Percentiles rank a stretch among this genome's conserved stretches.
These are phyloP conservation scores for Phenacoccus solenopsis DNA, from an alignment of 1,140 invertebrate genomes.

Conservation along the genomic window DNA sequence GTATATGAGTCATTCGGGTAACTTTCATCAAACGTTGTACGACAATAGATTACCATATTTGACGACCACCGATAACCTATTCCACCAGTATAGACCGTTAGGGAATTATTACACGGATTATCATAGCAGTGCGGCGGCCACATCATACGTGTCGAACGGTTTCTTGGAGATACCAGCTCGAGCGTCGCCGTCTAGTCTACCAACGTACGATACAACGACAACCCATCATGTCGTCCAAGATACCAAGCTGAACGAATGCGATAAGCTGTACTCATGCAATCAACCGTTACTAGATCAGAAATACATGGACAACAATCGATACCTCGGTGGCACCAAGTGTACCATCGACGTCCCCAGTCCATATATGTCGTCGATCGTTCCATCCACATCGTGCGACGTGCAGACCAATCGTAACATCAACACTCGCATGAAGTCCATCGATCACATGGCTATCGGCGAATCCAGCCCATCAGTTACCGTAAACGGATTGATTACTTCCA, in stretches of 20 bases:
- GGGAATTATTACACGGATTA: slow-evolving; percentile 66
- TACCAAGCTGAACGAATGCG: slow-evolving; percentile 31
- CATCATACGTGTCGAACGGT: slow-evolving; percentile 61
- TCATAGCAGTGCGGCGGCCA: slow-evolving; percentile 43
- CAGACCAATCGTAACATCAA: slow-evolving; percentile 19
- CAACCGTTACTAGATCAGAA: slow-evolving; percentile 29
- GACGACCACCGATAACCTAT: slow-evolving; percentile 63
- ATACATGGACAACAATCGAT: slow-evolving; percentile 38
- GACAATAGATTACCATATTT: slow-evolving; percentile 53
- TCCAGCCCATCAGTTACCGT: slow-evolving; percentile 32
- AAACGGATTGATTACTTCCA: slow-evolving; percentile 46
- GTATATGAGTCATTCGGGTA: slow-evolving; percentile 59
- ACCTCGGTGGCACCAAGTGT: slow-evolving; percentile 34
- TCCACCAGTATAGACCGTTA: slow-evolving; percentile 57
- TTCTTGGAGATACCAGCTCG: slow-evolving; percentile 52
- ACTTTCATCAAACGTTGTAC: slow-evolving; percentile 55
- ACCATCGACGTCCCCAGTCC: slow-evolving; percentile 20
- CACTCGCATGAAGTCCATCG: slow-evolving; percentile 20
- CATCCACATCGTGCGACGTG: slow-evolving; percentile 23
- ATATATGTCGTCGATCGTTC: slow-evolving; percentile 29
- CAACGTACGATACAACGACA: slow-evolving; percentile 40
- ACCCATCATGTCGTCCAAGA: slow-evolving; percentile 38
- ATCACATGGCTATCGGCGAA: slow-evolving; percentile 34
- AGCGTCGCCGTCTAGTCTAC: slow-evolving; percentile 34
- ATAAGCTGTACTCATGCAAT: slow-evolving; percentile 46